phyloP scores from a whole-genome alignment of 1,140 invertebrate genomes.

The Leptinotarsa defecta region DNA sequence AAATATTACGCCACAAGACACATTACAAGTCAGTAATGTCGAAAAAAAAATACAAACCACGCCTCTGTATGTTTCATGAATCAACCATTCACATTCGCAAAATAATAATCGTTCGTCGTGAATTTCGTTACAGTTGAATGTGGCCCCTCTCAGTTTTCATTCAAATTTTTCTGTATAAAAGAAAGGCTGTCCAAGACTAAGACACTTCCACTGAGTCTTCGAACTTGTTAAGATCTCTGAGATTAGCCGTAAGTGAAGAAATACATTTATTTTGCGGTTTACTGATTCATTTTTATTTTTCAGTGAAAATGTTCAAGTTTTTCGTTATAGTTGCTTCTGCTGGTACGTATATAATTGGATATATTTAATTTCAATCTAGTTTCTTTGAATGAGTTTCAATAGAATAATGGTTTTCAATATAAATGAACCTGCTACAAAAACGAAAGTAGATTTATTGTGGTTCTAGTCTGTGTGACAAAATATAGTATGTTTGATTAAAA shows the following conservation, averaged over 20 bases:
- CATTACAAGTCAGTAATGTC: too few relatives aligned
- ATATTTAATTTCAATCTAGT: too few relatives aligned
- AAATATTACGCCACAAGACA: too few relatives aligned
- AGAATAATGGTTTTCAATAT: too few relatives aligned
- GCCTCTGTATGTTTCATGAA: too few relatives aligned
- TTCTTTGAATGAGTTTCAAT: too few relatives aligned
- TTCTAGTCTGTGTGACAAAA: too few relatives aligned
- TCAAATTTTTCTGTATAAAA: background rate
- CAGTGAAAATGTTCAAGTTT: conserved; percentile 39
- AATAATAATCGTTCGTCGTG: background rate
- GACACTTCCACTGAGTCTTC: background rate
- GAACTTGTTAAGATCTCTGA: background rate
- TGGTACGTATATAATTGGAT: conserved; percentile 22
- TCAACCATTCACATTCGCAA: background rate
- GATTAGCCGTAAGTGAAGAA: background rate
- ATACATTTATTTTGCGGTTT: background rate
- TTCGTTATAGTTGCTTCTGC: conserved; percentile 34
- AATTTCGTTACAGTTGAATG: background rate
- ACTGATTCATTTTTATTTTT: background rate
- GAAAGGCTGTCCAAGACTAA: background rate
- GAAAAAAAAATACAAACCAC: too few relatives aligned
- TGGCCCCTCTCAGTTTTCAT: background rate
- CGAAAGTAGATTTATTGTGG: too few relatives aligned
- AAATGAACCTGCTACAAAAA: too few relatives aligned
- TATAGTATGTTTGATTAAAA: too few relatives aligned